phyloP scores from a whole-genome alignment of 1,140 invertebrate species.

The Hydropsyche tenuis region DNA sequence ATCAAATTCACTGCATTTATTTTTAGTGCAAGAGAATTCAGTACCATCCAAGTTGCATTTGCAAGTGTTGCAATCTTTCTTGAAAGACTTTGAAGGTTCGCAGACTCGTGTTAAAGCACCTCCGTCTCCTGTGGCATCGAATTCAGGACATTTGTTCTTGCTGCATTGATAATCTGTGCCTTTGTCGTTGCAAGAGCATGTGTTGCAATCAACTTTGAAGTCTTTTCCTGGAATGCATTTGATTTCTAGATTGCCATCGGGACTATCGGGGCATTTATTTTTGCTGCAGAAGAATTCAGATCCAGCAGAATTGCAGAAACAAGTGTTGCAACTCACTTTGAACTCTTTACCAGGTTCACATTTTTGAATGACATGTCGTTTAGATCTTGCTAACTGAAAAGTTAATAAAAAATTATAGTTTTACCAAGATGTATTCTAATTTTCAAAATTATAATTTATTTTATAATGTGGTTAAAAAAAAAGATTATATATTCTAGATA shows the following conservation, averaged over 20 bases:
- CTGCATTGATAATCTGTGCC: constrained; percentile 55
- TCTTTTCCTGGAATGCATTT: constrained; percentile 54
- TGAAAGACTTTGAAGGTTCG: background rate
- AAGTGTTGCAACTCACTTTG: constrained; percentile 61
- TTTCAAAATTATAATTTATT: too few species aligned
- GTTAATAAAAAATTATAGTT: too few species aligned
- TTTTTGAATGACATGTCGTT: constrained; percentile 39
- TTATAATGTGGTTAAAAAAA: too few species aligned
- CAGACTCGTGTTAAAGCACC: background rate
- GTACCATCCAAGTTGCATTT: constrained; percentile 57
- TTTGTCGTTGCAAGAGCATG: constrained; percentile 55
- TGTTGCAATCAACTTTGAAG: constrained; percentile 60
- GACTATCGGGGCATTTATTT: constrained; percentile 53
- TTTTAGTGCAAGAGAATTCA: constrained; percentile 59
- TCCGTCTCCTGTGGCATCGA: constrained; percentile 2
- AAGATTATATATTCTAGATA: too few species aligned
- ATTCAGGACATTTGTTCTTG: constrained; percentile 47
- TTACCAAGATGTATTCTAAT: too few species aligned
- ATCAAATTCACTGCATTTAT: constrained; percentile 26
- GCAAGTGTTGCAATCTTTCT: constrained; percentile 57
- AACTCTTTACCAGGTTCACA: constrained; percentile 59
- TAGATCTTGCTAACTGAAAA: background rate
- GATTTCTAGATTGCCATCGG: background rate
- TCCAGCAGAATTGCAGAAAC: constrained; percentile 58
- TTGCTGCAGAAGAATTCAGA: constrained; percentile 59